Evolutionary conservation across 2,797 vertebrate genomes (phyloP).

Genomic region (Halcyon smyrnensis): DNA sequence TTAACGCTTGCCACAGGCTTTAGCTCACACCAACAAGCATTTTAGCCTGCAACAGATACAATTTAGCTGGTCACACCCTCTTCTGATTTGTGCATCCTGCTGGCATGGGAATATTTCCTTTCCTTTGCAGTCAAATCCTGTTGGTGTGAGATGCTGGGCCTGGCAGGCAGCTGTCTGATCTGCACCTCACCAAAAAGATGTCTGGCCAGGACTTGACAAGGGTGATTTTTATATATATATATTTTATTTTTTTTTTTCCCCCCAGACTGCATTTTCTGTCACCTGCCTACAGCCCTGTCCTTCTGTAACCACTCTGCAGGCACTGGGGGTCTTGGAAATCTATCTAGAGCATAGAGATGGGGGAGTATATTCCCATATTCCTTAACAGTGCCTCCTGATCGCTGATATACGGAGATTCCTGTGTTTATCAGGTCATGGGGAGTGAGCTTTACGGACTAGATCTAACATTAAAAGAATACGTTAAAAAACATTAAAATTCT

Average conservation of each 20-base stretch:
- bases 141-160: background rate
- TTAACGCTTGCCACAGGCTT: background rate
- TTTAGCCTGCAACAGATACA: background rate
- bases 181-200: background rate
- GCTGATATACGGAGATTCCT: background rate
- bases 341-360: too few species aligned
- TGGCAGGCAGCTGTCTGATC: background rate
- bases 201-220: background rate
- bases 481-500: too few species aligned
- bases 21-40: background rate
- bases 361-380: background rate
- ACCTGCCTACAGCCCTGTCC: background rate
- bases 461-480: background rate
- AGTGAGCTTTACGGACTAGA: background rate
- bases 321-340: background rate
- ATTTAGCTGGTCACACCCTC: background rate
- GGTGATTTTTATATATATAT: background rate
- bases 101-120: background rate
- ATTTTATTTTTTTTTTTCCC: background rate
- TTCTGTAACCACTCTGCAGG: background rate
- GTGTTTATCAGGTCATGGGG: background rate
- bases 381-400: background rate
- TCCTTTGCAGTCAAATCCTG: rapidly evolving
- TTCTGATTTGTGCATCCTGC: background rate
- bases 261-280: background rate